Conservation (phyloP, 2,888 invertebrate species). For the Lissonota sp. region DNA sequence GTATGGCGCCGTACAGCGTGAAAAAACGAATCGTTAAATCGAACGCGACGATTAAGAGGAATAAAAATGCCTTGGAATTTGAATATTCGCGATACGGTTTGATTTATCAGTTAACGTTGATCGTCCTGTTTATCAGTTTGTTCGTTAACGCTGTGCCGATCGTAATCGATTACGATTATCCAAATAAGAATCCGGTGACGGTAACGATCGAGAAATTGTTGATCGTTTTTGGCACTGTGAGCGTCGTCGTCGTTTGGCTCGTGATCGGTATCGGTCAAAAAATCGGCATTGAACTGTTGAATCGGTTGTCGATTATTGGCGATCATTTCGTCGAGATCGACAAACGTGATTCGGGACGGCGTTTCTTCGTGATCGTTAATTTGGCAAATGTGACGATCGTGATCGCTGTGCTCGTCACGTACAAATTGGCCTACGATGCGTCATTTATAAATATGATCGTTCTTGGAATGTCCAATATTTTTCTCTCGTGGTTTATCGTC, state of each 20-base stretch:
- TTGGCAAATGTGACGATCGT: background rate
- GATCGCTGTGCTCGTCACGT: background rate
- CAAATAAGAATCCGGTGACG: background rate
- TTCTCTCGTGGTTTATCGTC: constrained; percentile 37
- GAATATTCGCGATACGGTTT: constrained; percentile 9
- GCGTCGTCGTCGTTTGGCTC: background rate
- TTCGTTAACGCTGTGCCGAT: background rate
- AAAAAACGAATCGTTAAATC: background rate
- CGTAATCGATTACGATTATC: background rate
- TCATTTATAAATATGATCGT: background rate
- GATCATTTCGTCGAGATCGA: background rate
- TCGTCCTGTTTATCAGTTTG: background rate
- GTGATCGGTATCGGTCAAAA: constrained; percentile 22
- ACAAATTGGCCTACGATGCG: background rate
- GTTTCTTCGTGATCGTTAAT: background rate
- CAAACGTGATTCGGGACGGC: background rate
- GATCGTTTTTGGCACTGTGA: background rate
- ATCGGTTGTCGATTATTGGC: constrained; percentile 19
- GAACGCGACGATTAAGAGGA: background rate
- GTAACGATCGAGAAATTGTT: background rate
- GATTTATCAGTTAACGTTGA: constrained; percentile 24
- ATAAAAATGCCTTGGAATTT: background rate
- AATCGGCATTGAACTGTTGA: constrained; percentile 7
- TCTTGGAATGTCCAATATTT: constrained; percentile 6
- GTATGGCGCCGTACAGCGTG: constrained; percentile 17